Base-by-base conservation (phyloP, 2,888 invertebrate species). In the Agapetus fuscipes region DNA sequence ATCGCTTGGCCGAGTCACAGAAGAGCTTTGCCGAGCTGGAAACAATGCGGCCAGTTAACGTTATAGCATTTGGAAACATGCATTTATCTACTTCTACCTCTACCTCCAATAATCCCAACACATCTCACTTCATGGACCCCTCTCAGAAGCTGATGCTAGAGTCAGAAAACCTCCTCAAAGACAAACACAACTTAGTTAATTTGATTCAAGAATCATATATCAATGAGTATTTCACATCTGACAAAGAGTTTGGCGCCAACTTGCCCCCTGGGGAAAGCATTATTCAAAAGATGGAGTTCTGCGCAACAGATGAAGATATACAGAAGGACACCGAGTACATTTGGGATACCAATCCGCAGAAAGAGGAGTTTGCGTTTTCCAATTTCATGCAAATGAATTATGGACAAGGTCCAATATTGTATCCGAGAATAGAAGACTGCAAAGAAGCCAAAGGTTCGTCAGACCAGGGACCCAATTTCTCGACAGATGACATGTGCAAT, bases 201-300 rank as follows among this genome's bases (percentile, higher is more conserved):
- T 65, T 69, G 63, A 68, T 68, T 57, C 66, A 61, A 46, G 68
- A 68, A 27, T 66, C 67, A 45, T 69, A 69, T 45, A 66, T 68
- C 37, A 66, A 68, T 0, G 68, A 67, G 44, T 68, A 68, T 46
- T 68, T 67, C 38, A 64, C 66, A 1, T 59, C 67, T 1, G 66
- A 68, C 30, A 66, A 62, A 10, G 66, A 66, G 46, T 52, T 60
- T 1, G 62, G 61, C 32, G 56, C 61, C 5, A 27, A 32, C 10
- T 30, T 30, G 14, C 27, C 26, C 4, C 4, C 7, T n/a, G 30
- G 16, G 30, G 37, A 46, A 2, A 63, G 62, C 43, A 64, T 62
- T 3, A 52, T 51, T 9, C 50, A 56, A 2, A 64, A 63, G 50
- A 39, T 39, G 7, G 45, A 45, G 16, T 17, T 43, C 7, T 32